phyloP scores from a whole-genome alignment of 23 tunicate genomes.

The Corella eumyota region DNA sequence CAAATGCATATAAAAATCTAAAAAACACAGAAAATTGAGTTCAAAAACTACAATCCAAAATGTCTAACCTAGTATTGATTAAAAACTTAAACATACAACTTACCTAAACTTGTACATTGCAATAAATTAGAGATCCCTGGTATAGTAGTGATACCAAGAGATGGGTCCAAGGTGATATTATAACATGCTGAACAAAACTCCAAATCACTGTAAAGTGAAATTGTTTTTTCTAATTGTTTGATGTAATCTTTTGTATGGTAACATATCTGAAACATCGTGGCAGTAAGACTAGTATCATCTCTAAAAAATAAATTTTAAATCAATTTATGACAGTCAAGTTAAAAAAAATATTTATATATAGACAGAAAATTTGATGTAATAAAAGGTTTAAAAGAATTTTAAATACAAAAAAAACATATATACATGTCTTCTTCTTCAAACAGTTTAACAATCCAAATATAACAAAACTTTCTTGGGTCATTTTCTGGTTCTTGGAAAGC shows the following conservation, averaged over 20 bases:
- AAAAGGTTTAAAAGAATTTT: too few species aligned
- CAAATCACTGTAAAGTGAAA: constrained; percentile 30
- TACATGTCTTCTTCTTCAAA: neutral
- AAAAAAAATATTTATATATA: too few species aligned
- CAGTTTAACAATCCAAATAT: constrained; percentile 56
- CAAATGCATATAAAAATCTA: too few species aligned
- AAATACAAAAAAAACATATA: too few species aligned
- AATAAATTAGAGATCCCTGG: constrained; percentile 21
- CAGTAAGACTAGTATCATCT: constrained; percentile 12
- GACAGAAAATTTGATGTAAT: too few species aligned
- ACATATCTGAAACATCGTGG: constrained; percentile 62
- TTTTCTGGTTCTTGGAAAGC: constrained; percentile 92
- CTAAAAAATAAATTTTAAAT: constrained; percentile 13
- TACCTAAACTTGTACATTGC: constrained; percentile 64
- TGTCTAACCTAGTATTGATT: too few species aligned
- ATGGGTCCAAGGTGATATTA: constrained; percentile 27
- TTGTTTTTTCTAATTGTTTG: neutral
- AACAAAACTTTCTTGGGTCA: constrained; percentile 74
- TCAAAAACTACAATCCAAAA: too few species aligned
- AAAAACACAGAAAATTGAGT: too few species aligned
- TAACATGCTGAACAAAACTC: constrained; percentile 39
- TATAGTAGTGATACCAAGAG: constrained; percentile 25
- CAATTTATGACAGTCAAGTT: neutral
- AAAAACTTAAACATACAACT: too few species aligned
- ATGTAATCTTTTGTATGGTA: constrained; percentile 5